Conservation (phyloP, 2,888 invertebrate genomes). For the Zaprionus bogoriensis region DNA sequence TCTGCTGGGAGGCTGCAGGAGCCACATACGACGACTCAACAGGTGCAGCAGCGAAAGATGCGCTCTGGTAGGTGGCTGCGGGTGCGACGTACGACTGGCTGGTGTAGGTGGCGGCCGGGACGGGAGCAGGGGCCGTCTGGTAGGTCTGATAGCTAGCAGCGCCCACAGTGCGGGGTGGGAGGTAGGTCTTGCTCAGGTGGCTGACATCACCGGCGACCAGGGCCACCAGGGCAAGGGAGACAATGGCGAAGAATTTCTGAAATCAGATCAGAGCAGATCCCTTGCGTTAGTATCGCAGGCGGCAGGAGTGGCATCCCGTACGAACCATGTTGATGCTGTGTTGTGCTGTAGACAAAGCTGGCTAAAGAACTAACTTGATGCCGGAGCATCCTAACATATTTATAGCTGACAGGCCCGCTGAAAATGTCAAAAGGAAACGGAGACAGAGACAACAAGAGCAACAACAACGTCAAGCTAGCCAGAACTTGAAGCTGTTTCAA, state of each 20-base stretch:
- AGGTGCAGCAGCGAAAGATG: slow-evolving; percentile 33
- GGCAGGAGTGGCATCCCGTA: neutral
- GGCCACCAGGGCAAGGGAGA: slow-evolving; percentile 61
- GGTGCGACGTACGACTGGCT: slow-evolving; percentile 24
- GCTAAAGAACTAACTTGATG: slow-evolving; percentile 55
- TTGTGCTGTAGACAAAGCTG: slow-evolving; percentile 43
- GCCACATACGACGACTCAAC: slow-evolving; percentile 23
- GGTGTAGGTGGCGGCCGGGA: slow-evolving; percentile 1
- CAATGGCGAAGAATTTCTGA: slow-evolving; percentile 54
- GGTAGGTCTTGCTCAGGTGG: slow-evolving; percentile 57
- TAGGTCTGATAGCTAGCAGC: slow-evolving; percentile 20
- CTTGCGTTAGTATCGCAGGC: neutral
- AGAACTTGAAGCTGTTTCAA: slow-evolving; percentile 35
- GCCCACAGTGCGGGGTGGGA: slow-evolving; percentile 51
- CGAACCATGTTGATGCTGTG: slow-evolving; percentile 58
- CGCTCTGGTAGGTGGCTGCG: slow-evolving; percentile 3
- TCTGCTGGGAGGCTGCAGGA: slow-evolving; percentile 18
- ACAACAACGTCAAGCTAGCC: slow-evolving; percentile 21
- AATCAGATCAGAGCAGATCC: neutral
- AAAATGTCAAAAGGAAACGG: slow-evolving; percentile 62
- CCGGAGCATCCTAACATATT: slow-evolving; percentile 51
- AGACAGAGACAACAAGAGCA: slow-evolving; percentile 10
- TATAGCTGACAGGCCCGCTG: slow-evolving; percentile 45
- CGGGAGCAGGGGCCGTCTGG: slow-evolving; percentile 13
- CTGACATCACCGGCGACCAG: slow-evolving; percentile 64